Evolutionary conservation across 35 echinoderm and acorn worm species (phyloP), one percentile per base, ranked within the genome.

Genomic region (Lytechinus pictus): DNA sequence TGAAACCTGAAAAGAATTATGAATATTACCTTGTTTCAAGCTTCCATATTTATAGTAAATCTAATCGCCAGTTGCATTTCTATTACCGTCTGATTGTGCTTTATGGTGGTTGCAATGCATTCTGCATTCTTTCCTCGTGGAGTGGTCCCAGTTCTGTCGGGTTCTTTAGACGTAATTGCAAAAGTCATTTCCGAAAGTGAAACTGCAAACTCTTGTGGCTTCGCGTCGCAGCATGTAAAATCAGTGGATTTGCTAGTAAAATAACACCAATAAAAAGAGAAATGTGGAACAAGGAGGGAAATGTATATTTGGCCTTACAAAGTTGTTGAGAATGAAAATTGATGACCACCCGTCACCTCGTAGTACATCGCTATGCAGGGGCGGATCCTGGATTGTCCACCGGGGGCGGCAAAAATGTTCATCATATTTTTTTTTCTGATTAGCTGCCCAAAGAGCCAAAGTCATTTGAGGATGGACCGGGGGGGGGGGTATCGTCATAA

Each of bases 151-250:
- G 16, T 16, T 96, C 9, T 93, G 53, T 94, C 91, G 71, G 54
- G 91, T 93, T 57, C 72, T 66, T 57, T 66, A 54, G 55, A 93
- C 61, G 95, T 72, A 94, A 93, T 96, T 93, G 61, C 94, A 92
- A 93, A 53, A 92, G 79, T 52, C 44, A 86, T 79, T 79, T 79
- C 66, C 66, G 66, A 79, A 79, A 79, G 66, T 79, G 66, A 79
- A 79, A 79, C 66, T 79, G 66, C 66, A 24, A 79, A 16, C 66
- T 79, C 66, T 79, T 24, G 66, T 24, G 66, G 66, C 66, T 79
- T 79, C 19, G n/a, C 7, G 16, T 16, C 66, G 6, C 66, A 79
- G 66, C 66, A 24, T 79, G 66, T 24, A 24, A 44, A 79, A 79
- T 24, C 66, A 79, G 14, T 19, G 66, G 19, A 16, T 44, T 44